These are phyloP conservation scores for Typhlichthys eigenmanni DNA, from an alignment of 2,797 vertebrate species.

Conservation along the genomic window DNA sequence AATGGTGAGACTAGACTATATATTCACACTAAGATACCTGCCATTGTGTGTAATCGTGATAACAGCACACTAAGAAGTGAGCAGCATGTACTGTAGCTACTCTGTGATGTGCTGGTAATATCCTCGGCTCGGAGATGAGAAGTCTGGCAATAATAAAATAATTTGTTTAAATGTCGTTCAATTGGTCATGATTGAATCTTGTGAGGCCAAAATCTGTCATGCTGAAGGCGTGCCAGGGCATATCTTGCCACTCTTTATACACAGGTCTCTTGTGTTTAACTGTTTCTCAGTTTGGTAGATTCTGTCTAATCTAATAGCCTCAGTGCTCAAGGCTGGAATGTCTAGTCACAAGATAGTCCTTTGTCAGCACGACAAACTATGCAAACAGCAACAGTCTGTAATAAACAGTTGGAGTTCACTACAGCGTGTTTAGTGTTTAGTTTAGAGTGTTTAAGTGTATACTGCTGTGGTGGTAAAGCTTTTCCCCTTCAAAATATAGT, in stretches of 20 bases:
- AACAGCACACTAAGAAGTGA: no score
- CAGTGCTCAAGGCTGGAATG: conserved; percentile 43
- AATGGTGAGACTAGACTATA: no score
- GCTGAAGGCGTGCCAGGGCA: conserved; percentile 43
- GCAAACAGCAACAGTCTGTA: conserved; percentile 11
- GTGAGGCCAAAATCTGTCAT: conserved; percentile 56
- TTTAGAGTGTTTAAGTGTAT: no score
- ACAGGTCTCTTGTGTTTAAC: conserved; percentile 10
- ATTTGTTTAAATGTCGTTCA: conserved; percentile 40
- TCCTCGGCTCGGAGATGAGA: neutral
- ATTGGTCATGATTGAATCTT: conserved; percentile 47
- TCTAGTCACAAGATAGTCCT: conserved; percentile 53
- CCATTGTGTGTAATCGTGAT: no score
- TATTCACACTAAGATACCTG: no score
- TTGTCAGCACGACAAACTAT: conserved; percentile 35
- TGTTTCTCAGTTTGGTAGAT: conserved; percentile 41
- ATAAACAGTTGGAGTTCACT: neutral
- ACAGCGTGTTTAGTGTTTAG: neutral
- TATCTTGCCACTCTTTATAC: conserved; percentile 34
- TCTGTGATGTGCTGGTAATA: no score
- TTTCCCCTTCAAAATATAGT: conserved; percentile 2
- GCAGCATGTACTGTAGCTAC: no score
- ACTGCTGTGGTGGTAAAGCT: neutral
- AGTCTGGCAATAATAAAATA: conserved; percentile 10
- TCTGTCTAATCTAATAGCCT: conserved; percentile 62